Base-by-base conservation (phyloP, 2,888 invertebrate genomes). In the Caenorhabditis zanzibari region DNA sequence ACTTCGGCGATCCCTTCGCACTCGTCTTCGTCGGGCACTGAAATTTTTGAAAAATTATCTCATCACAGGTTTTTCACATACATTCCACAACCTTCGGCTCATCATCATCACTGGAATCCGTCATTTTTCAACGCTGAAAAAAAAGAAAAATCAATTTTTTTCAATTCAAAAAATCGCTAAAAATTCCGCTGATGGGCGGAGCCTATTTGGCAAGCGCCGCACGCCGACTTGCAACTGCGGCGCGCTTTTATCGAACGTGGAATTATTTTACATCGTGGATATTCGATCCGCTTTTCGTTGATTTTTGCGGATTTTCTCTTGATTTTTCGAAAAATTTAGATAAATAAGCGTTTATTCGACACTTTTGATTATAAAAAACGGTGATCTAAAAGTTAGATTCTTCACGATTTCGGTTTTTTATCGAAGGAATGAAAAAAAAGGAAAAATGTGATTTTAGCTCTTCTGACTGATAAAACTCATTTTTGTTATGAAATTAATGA, bases 191-290 rank as follows among this genome's bases (percentile, higher is more conserved):
- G 41, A 26, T 7, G 26, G 74, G 74, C 54, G 74, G 24, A 14
- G 74, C 19, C 44, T n/a, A 22, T 24, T 41, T n/a, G n/a, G 80
- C 80, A 73, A 80, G 2, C 59, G 38, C 32, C 22, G 80, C 80
- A 73, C 68, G 64, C 19, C 38, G 63, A 14, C n/a, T 47, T 16
- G n/a, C 49, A 47, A 22, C 19, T 59, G 79, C 66, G 79, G 82
- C 82, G 66, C 59, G 56, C 32, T 76, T 64, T 32, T 47, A 63
- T 32, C 24, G 63, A 74, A 83, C 83, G 83, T 83, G 83, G 83
- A 66, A 83, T 77, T 79, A 35, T 47, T 47, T 47, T 54, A 52
- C n/a, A 59, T 63, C 73, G 68, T 49, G 59, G 79, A 79, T 49
- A 49, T 61, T 58, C 38, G 24, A 44, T 32, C 28, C 10, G 38